These are phyloP conservation scores for Trematocara unimaculatum DNA, from an alignment of 2,113 vertebrate genomes.

Conservation along the genomic window DNA sequence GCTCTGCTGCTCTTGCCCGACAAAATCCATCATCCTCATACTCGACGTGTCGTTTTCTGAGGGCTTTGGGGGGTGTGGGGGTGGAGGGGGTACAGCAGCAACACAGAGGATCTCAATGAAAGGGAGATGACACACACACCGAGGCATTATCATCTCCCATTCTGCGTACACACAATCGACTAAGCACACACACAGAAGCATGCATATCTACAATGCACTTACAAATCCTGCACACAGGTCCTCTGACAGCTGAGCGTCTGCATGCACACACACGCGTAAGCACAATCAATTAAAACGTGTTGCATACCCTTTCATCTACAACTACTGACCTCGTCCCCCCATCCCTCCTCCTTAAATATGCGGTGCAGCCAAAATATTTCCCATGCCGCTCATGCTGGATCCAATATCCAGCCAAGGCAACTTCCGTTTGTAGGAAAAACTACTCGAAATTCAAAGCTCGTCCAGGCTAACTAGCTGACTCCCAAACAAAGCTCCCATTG, in stretches of 20 bases:
- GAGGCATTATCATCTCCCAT: conserved; percentile 28
- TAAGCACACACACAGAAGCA: neutral
- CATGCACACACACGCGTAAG: neutral
- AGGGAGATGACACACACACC: conserved; percentile 20
- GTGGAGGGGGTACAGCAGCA: conserved; percentile 14
- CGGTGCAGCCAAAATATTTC: neutral
- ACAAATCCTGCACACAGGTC: neutral
- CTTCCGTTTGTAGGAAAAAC: conserved; percentile 62
- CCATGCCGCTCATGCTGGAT: neutral
- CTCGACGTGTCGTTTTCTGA: conserved; percentile 54
- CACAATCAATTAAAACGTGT: conserved; percentile 17
- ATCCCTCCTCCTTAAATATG: neutral
- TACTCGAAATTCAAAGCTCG: conserved; percentile 67
- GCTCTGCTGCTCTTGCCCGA: conserved; percentile 32
- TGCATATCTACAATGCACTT: neutral
- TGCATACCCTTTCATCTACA: neutral
- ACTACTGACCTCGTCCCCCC: neutral
- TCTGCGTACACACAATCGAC: neutral
- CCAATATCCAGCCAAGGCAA: conserved; percentile 34
- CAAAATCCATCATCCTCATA: conserved; percentile 45
- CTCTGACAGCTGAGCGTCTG: conserved; percentile 5
- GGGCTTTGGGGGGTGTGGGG: neutral
- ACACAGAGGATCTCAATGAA: conserved; percentile 32
- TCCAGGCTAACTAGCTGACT: conserved; percentile 53
- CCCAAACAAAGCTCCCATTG: conserved; percentile 65